Conservation (phyloP, 2,113 vertebrate genomes). For the Myiozetetes cayanensis region DNA sequence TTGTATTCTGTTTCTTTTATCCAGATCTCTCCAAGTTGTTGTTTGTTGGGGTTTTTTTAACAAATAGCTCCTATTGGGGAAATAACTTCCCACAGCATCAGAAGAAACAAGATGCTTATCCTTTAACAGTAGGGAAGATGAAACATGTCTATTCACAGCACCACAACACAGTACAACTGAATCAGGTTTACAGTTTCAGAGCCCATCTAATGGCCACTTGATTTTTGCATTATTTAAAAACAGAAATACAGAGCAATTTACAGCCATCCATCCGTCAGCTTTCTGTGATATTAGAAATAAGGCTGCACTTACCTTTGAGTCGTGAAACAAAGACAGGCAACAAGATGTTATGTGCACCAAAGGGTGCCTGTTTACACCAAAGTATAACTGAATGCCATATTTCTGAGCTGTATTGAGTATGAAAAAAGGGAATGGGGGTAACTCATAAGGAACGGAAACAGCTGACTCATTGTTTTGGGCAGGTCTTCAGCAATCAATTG, state of each 20-base stretch:
- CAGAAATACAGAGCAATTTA: not conserved
- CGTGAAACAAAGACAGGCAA: not conserved
- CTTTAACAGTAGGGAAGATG: not conserved
- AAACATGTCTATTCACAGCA: not conserved
- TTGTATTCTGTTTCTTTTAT: not conserved
- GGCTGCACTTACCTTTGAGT: not conserved
- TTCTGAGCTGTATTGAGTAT: not conserved
- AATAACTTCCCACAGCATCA: not conserved
- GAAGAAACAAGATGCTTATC: not conserved
- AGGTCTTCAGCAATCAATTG: conserved; percentile 61
- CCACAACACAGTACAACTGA: not conserved
- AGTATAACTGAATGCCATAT: not conserved
- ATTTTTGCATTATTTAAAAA: not conserved
- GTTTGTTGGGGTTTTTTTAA: not conserved
- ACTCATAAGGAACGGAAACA: conserved; percentile 38
- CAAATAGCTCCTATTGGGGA: not conserved
- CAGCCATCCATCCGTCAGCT: not conserved
- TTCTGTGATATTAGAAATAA: not conserved
- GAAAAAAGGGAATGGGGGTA: not conserved
- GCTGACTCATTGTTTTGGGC: conserved; percentile 47
- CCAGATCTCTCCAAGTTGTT: not conserved
- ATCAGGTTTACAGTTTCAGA: not conserved
- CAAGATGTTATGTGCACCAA: not conserved
- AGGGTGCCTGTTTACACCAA: not conserved
- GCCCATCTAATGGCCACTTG: not conserved